Evolutionary conservation across 2,797 vertebrate species (phyloP).

Genomic region (Enteromius viviparus): DNA sequence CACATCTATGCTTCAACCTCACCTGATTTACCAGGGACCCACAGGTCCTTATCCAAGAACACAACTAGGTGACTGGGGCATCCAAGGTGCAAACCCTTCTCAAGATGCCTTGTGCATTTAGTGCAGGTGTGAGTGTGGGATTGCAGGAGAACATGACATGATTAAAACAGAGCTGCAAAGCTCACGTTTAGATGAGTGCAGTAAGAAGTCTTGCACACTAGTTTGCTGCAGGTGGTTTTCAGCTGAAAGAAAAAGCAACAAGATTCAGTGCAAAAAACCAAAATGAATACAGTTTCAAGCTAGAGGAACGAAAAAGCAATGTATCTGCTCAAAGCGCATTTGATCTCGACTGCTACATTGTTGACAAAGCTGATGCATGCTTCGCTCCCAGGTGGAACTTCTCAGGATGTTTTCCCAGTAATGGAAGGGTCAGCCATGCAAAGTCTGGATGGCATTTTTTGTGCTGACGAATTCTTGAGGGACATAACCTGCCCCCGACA

Average conservation of each 20-base stretch:
- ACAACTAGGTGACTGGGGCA: constrained; percentile 49
- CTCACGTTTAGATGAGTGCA: constrained; percentile 28
- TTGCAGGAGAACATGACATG: neutral
- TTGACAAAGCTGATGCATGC: constrained; percentile 32
- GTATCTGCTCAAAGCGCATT: constrained; percentile 33
- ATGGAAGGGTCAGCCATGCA: constrained; percentile 69
- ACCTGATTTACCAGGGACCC: constrained; percentile 50
- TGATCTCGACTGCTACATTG: constrained; percentile 51
- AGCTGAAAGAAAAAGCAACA: constrained; percentile 29
- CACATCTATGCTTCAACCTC: constrained; percentile 60
- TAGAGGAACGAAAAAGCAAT: constrained; percentile 4
- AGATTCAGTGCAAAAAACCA: constrained; percentile 8
- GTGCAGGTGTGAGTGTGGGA: constrained; percentile 54
- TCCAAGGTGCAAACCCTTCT: constrained; percentile 27
- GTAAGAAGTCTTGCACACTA: neutral
- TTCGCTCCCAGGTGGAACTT: constrained; percentile 69
- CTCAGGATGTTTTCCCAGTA: constrained; percentile 72
- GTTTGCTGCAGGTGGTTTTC: constrained; percentile 49
- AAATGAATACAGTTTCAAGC: constrained; percentile 42
- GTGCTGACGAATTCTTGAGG: constrained; percentile 63
- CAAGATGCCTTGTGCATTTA: constrained; percentile 13
- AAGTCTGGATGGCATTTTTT: constrained; percentile 56
- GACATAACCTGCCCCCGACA: constrained; percentile 64
- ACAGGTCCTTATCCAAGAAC: constrained; percentile 47
- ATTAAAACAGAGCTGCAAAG: constrained; percentile 25